These are phyloP conservation scores for Sabatieria punctata DNA, from an alignment of 2,888 invertebrate genomes.

Conservation along the genomic window DNA sequence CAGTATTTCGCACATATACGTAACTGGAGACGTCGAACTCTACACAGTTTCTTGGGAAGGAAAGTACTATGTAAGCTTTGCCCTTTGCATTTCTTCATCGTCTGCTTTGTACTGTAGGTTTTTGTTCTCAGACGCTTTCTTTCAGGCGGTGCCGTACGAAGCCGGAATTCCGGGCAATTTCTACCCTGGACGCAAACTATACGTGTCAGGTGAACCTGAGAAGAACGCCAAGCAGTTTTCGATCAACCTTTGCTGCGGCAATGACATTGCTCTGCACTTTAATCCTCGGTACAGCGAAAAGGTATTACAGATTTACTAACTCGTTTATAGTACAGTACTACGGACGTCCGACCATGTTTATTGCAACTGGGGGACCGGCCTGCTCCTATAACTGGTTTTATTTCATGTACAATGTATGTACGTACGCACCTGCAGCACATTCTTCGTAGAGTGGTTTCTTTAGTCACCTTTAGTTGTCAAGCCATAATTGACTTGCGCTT, in stretches of 20 bases:
- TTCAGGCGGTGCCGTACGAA: constrained; percentile 24
- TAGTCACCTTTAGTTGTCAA: too few species aligned
- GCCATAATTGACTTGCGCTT: too few species aligned
- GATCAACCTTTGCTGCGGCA: constrained; percentile 23
- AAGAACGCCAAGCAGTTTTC: constrained; percentile 22
- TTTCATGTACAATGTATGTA: too few species aligned
- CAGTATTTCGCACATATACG: constrained; percentile 25
- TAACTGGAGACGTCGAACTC: constrained; percentile 24
- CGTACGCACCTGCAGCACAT: too few species aligned
- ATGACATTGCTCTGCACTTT: constrained; percentile 22
- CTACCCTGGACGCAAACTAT: constrained; percentile 21
- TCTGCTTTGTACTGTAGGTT: background rate
- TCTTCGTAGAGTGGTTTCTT: too few species aligned
- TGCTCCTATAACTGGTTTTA: too few species aligned
- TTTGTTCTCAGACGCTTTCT: background rate
- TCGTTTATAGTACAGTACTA: too few species aligned
- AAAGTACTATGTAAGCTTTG: constrained; percentile 20
- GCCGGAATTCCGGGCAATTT: constrained; percentile 29
- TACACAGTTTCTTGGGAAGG: constrained; percentile 27
- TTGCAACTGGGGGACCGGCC: too few species aligned
- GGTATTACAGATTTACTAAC: constrained; percentile 8
- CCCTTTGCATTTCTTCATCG: background rate
- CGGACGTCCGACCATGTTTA: too few species aligned
- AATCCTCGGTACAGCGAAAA: constrained; percentile 19
- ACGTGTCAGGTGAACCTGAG: constrained; percentile 15